Evolutionary conservation across 2,797 vertebrate genomes (phyloP).

Genomic region (Pangasius sanitwongsei): DNA sequence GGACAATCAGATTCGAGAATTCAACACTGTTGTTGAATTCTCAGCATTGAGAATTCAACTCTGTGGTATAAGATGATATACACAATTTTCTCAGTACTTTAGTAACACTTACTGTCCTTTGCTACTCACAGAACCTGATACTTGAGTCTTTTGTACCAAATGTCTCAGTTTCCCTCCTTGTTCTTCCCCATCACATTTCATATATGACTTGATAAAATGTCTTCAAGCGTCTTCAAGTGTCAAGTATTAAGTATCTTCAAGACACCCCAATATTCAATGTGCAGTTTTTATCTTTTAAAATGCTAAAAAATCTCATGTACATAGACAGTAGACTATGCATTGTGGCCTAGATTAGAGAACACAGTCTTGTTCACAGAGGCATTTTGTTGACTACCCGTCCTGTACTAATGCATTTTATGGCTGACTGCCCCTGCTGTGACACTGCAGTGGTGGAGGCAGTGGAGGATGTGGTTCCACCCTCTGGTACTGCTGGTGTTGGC

Average conservation of each 20-base stretch:
- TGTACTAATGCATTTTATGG: conserved; percentile 36
- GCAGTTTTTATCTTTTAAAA: not conserved
- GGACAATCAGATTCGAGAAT: not conserved
- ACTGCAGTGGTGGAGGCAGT: conserved; percentile 47
- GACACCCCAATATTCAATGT: not conserved
- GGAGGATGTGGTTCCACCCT: conserved; percentile 44
- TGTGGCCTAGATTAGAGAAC: not conserved
- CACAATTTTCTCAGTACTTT: not conserved
- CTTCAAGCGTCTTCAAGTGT: not conserved
- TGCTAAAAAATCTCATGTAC: not conserved
- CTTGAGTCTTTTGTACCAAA: not conserved
- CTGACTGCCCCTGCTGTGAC: conserved; percentile 43
- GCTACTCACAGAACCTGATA: not conserved
- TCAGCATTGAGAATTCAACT: not conserved
- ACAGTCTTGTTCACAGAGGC: conserved; percentile 9
- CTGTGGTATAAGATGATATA: too few species aligned
- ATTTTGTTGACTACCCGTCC: conserved; percentile 31
- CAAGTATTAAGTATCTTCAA: not conserved
- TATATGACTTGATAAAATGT: not conserved
- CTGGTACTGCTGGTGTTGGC: conserved; percentile 60
- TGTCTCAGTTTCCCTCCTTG: not conserved
- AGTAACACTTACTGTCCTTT: not conserved
- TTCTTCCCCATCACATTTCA: not conserved
- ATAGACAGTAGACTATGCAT: not conserved
- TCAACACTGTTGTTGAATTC: not conserved